These are phyloP conservation scores for Drosophila dives DNA, from an alignment of 2,888 invertebrate genomes.

Conservation along the genomic window DNA sequence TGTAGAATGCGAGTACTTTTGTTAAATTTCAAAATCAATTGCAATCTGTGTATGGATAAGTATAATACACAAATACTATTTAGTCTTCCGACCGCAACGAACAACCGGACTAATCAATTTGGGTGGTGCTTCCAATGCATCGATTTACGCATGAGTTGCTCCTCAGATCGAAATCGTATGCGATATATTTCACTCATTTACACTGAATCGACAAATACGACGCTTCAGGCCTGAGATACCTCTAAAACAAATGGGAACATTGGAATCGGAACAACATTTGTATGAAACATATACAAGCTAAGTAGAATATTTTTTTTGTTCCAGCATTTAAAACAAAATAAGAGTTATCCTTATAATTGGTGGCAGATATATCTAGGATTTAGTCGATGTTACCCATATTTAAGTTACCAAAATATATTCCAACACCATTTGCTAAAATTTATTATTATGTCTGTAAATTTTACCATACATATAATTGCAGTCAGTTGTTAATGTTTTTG, in stretches of 20 bases:
- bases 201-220: neutral
- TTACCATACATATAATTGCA: neutral
- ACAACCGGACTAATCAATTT: slow-evolving; percentile 76
- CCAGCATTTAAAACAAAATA: neutral
- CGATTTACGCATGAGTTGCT: slow-evolving; percentile 46
- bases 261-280: neutral
- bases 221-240: neutral
- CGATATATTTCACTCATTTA: slow-evolving; percentile 4
- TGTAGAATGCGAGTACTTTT: slow-evolving; percentile 58
- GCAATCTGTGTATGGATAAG: slow-evolving; percentile 56
- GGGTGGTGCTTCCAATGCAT: slow-evolving; percentile 60
- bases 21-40: slow-evolving; percentile 59
- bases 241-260: neutral
- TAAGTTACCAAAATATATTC: neutral
- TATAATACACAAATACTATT: slow-evolving; percentile 67
- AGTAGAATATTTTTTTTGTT: too few species aligned
- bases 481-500: neutral
- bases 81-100: slow-evolving; percentile 66
- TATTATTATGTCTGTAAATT: neutral
- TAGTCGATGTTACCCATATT: neutral
- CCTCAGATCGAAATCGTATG: slow-evolving; percentile 17
- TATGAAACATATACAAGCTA: neutral
- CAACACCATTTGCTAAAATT: neutral
- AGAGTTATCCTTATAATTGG: neutral
- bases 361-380: neutral